These are phyloP conservation scores for Pogonus chalceus DNA, from an alignment of 1,140 invertebrate species.

Conservation along the genomic window DNA sequence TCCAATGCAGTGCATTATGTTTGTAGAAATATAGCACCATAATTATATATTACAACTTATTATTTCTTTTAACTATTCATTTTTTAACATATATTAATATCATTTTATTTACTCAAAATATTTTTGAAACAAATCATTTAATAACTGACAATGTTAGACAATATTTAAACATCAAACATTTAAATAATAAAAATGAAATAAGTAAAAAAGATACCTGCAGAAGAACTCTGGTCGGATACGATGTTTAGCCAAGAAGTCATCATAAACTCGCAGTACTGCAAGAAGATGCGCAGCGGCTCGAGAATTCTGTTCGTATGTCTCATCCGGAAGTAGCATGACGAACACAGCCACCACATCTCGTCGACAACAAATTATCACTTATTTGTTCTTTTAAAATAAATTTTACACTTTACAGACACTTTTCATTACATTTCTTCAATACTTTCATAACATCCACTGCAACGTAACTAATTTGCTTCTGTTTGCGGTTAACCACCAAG, in stretches of 20 bases:
- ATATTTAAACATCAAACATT: conserved; percentile 20
- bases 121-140: conserved; percentile 19
- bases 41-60: too few species aligned
- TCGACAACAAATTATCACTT: too few species aligned
- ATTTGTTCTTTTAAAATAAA: background rate
- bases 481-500: too few species aligned
- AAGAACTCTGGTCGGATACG: conserved; percentile 55
- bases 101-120: conserved; percentile 10
- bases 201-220: conserved; percentile 40
- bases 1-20: too few species aligned
- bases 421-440: too few species aligned
- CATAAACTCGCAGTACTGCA: conserved; percentile 46
- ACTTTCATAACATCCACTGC: too few species aligned
- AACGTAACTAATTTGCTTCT: too few species aligned
- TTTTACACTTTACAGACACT: too few species aligned
- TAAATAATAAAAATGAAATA: conserved; percentile 29
- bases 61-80: too few species aligned
- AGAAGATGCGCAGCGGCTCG: conserved; percentile 39
- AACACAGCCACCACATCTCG: conserved; percentile 21
- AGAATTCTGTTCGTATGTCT: conserved; percentile 50
- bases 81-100: too few species aligned
- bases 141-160: too few species aligned
- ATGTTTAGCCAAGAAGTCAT: conserved; percentile 50
- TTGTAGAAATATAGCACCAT: too few species aligned
- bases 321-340: conserved; percentile 52